phyloP scores from a whole-genome alignment of 2,797 vertebrate species.

The Takifugu rubripes region DNA sequence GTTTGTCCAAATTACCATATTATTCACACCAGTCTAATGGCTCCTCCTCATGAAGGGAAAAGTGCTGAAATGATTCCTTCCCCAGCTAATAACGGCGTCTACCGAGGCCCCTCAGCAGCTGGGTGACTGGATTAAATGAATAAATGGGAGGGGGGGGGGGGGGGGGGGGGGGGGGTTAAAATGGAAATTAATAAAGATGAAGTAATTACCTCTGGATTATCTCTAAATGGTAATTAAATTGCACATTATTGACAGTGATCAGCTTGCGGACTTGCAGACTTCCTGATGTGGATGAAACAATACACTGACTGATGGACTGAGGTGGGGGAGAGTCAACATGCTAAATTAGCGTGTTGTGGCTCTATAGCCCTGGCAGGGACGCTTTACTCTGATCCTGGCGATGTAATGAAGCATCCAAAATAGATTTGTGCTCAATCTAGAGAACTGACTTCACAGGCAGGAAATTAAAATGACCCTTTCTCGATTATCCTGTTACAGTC shows the following conservation, averaged over 20 bases:
- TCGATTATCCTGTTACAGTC: constrained; percentile 4
- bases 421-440: constrained; percentile 3
- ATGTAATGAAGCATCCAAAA: not conserved
- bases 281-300: constrained; percentile 4
- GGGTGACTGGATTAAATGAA: constrained; percentile 42
- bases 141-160: constrained; percentile 30
- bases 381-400: no score
- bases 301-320: not conserved
- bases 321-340: no score
- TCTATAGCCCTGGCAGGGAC: no score
- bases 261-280: constrained; percentile 36
- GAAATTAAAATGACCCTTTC: constrained; percentile 23
- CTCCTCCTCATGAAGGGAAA: constrained; percentile 19
- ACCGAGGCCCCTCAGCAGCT: constrained; percentile 31
- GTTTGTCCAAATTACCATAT: constrained; percentile 43
- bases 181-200: constrained; percentile 61
- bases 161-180: constrained; percentile 36
- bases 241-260: constrained; percentile 55
- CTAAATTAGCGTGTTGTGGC: no score
- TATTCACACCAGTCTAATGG: constrained; percentile 48
- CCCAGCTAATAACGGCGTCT: constrained; percentile 21
- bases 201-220: constrained; percentile 69
- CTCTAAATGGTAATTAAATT: constrained; percentile 59
- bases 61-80: constrained; percentile 31
- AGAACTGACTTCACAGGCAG: constrained; percentile 16